Base-by-base conservation (phyloP, 2,797 vertebrate genomes). In the Trematomus bernacchii region DNA sequence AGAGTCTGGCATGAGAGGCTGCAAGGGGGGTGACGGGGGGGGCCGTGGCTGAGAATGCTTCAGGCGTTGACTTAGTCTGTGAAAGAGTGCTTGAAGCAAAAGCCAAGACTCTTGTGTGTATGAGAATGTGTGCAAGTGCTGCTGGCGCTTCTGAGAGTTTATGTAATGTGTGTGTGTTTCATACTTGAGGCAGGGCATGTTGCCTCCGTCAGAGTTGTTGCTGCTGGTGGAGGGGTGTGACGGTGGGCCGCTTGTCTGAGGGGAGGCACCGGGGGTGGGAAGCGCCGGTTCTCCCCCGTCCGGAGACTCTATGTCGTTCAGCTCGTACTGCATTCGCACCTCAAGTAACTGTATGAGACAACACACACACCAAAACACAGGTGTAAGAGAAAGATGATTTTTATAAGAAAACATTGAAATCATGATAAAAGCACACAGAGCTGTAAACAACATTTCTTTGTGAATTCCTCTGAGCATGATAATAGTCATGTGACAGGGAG, bases 141-240 rank as follows among this genome's bases (percentile, higher is more conserved):
- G 33, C 63, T 44, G 58, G 61, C 69, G 60, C 66, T 74, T 66
- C 6, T 48, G 71, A 65, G 66, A 52, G 73, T 71, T 82, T 68
- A 76, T 58, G 65, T 54, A 68, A 77, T 76, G 19, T 63, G 57
- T 60, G 51, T 61, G 27, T 21, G 46, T 63, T 50, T 87, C 94
- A 75, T 96, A 99, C 98, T 97, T 99, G 86, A 99, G 97, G 90
- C 97, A 99, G 70, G 98, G 97, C n/a, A 98, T 95, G 85, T 97
- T 99, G 94, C 98, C 97, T 21, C 97, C 97, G 48, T 99, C 97
- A 13, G 98, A 99, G 51, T 98, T 99, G 93, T 96, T 99, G 93
- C 98, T 99, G 84, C 97, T 98, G 88, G 96, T 98, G 76, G 97
- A 98, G 13, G 97, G 97, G 76, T 98, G 98, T 69, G 97, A 96